Conservation (phyloP, 2,797 vertebrate genomes). For the Oreochromis grahami region DNA sequence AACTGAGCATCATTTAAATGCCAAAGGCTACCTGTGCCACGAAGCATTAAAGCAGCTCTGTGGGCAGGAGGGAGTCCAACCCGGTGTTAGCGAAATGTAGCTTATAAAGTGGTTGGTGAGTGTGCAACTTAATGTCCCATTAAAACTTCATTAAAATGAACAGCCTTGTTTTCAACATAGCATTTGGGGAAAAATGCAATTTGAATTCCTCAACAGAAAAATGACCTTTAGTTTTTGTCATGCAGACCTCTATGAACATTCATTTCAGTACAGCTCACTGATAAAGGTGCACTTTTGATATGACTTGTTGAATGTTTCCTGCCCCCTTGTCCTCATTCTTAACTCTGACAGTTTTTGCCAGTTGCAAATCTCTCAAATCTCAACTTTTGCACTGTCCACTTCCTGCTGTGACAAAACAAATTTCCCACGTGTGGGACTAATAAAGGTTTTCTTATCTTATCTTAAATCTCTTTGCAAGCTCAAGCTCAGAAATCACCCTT, state of each 20-base stretch:
- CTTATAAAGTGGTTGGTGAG: not conserved
- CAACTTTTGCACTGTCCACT: too few species aligned
- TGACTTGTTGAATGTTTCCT: not conserved
- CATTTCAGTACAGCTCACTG: not conserved
- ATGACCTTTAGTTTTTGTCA: not conserved
- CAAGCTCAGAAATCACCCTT: not conserved
- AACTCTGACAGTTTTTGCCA: not conserved
- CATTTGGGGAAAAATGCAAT: not conserved
- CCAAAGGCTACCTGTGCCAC: not conserved
- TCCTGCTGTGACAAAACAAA: too few species aligned
- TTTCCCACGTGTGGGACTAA: too few species aligned
- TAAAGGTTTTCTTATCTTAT: too few species aligned
- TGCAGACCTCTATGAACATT: not conserved
- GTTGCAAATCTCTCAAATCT: not conserved
- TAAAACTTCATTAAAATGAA: not conserved
- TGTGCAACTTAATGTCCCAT: not conserved
- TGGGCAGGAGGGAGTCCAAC: not conserved
- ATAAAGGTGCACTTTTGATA: not conserved
- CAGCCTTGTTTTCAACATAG: not conserved
- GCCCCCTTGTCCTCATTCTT: not conserved
- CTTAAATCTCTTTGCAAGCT: not conserved
- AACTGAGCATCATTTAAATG: not conserved
- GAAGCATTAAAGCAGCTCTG: not conserved
- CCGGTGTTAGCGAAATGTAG: not conserved
- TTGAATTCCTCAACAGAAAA: not conserved